Evolutionary conservation across 1,140 invertebrate genomes (phyloP).

Genomic region (Bradynema listronoti): DNA sequence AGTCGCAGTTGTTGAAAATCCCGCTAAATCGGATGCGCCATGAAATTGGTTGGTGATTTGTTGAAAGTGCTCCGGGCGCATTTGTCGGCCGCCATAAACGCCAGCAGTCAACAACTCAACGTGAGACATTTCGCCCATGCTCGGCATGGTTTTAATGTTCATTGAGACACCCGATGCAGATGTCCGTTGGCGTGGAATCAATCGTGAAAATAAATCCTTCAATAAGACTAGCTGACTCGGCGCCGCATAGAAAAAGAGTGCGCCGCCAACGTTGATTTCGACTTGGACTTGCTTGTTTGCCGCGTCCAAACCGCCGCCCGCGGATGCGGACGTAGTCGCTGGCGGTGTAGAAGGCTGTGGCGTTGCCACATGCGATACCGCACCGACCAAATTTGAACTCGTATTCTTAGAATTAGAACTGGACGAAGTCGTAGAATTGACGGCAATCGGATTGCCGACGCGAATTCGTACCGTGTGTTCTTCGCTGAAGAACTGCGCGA

Average conservation of each 20-base stretch:
- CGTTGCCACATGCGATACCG: no score
- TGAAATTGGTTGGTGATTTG: conserved; percentile 31
- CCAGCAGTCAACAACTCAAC: no score
- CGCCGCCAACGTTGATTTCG: conserved; percentile 27
- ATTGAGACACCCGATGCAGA: no score
- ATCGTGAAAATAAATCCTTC: conserved; percentile 21
- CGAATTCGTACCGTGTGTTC: conserved; percentile 31
- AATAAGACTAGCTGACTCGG: conserved; percentile 34
- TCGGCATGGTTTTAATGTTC: not conserved
- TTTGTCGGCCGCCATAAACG: conserved; percentile 32
- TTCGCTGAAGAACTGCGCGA: conserved; percentile 40
- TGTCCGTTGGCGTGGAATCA: conserved; percentile 20
- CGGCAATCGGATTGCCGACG: conserved; percentile 38
- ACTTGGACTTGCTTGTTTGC: conserved; percentile 33
- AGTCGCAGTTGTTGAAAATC: no score
- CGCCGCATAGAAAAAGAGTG: conserved; percentile 27
- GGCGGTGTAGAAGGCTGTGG: no score
- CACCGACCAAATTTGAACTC: no score
- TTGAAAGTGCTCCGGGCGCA: conserved; percentile 30
- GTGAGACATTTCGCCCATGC: no score
- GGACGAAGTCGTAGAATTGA: no score
- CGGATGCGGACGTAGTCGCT: no score
- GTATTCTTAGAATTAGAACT: no score
- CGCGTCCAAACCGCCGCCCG: no score
- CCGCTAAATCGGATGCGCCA: no score